Base-by-base conservation (phyloP, 2,888 invertebrate genomes). In the Drosophila anomalipes region DNA sequence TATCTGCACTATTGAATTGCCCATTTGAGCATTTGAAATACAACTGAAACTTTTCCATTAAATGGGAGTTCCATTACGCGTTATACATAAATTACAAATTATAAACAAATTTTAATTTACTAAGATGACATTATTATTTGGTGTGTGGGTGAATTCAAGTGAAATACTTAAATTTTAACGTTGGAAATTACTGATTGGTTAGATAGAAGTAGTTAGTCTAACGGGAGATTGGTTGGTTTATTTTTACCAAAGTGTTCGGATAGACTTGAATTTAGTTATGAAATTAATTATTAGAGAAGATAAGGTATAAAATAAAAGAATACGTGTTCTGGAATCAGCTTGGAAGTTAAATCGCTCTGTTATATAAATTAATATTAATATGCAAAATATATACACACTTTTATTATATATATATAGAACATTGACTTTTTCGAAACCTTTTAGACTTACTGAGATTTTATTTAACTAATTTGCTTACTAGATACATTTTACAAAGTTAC, bases 151-250 rank as follows among this genome's bases (percentile, higher is more conserved):
- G 14, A 22, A 1, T 41, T n/a, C 4, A 14, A 44, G 6, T 7
- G 3, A 22, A 6, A 22, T n/a, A 14, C 22, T 22, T 6, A 3
- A 14, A 44, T 1, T 44, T 3, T 6, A 22, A 1, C 5, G 1
- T 14, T 14, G 22, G 1, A 44, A 44, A 44, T 44, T 3, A 3
- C 22, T 44, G 44, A 9, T 9, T 41, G 39, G n/a, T 10, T n/a
- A n/a, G n/a, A 4, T 9, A n/a, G 39, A 19, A 39, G 9, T 39
- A 39, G 19, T 9, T n/a, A n/a, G n/a, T 10, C n/a, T 41, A n/a
- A 19, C 4, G 9, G 2, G 1, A n/a, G 0, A 10, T 41, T n/a
- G n/a, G 4, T 2, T 12, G 1, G 10, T 22, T 22, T 0, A 22
- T 22, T 44, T 12, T 22, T 44, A 12, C 4, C n/a, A n/a, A 41